Base-by-base conservation (phyloP, 2,888 invertebrate species). In the Trimorus sp. region DNA sequence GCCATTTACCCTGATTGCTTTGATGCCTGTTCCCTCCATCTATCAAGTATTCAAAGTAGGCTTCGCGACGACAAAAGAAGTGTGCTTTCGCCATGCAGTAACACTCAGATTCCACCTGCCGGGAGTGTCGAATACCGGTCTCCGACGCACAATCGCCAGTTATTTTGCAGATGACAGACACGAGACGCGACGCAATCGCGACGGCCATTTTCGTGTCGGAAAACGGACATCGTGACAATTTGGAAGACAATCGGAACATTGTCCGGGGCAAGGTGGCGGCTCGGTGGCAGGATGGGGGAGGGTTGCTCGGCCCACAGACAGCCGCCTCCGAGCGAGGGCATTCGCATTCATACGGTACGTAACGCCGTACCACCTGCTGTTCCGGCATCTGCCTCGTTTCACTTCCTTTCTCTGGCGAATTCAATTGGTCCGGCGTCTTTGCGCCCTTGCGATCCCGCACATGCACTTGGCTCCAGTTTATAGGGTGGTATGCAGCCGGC, bases 371-470 rank as follows among this genome's bases (percentile, higher is more conserved):
- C 85, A 86, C 84, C 85, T 84, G 84, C 85, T 84, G 84, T 87
- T 83, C 76, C 79, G 83, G 75, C 74, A 75, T 80, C 75, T 59
- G 59, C 56, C 59, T 66, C 80, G 82, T 84, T 84, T 82, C 80
- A 77, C 73, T 81, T 83, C 80, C 83, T 80, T 83, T 83, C 82
- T 78, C 81, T 62, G 70, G 79, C 82, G 84, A 86, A 88, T 88
- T 87, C 87, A 86, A 87, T 87, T 86, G 87, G 81, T 84, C 81
- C 81, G 56, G 76, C 73, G 63, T 80, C 84, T 76, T 78, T 75
- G 76, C 83, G 68, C 79, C 59, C 66, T 58, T 79, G 65, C 79
- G 63, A 69, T 66, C 68, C 26, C 63, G 62, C 73, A 77, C 77
- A 74, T 79, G 40, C 40, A 63, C 51, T 53, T 74, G 59, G 49